Evolutionary conservation across 2,888 invertebrate species (phyloP).

Genomic region (Leucophora obtusa): DNA sequence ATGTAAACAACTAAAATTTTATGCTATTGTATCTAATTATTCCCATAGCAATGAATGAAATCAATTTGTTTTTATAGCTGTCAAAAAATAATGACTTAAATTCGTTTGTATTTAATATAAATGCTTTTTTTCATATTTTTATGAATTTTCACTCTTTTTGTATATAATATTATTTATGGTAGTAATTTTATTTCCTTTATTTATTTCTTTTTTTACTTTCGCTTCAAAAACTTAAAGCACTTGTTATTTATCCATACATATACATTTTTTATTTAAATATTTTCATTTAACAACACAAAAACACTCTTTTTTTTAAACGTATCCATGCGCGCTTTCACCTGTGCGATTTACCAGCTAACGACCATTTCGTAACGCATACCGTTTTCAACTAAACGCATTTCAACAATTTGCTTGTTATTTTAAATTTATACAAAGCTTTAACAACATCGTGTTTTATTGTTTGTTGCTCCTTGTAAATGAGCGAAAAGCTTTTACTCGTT

Average conservation of each 20-base stretch:
- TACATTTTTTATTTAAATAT: too few species aligned
- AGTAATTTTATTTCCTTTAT: not conserved
- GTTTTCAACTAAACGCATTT: conserved; percentile 51
- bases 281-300: not conserved
- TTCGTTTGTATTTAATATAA: not conserved
- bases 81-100: not conserved
- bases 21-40: conserved; percentile 8
- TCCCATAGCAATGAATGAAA: conserved; percentile 35
- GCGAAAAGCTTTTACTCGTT: conserved; percentile 37
- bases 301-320: conserved; percentile 42
- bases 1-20: not conserved
- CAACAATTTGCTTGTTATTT: conserved; percentile 36
- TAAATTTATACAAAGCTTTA: conserved; percentile 30
- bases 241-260: too few species aligned
- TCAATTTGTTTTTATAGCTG: not conserved
- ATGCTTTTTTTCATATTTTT: not conserved
- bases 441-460: conserved; percentile 18
- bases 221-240: not conserved
- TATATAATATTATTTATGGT: not conserved
- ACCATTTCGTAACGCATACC: conserved; percentile 47
- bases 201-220: not conserved
- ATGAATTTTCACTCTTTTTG: not conserved
- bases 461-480: conserved; percentile 10
- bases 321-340: conserved; percentile 51
- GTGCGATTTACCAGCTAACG: not conserved